These are phyloP conservation scores for Fissipunctia ypsillon DNA, from an alignment of 2,888 invertebrate genomes.

Conservation along the genomic window DNA sequence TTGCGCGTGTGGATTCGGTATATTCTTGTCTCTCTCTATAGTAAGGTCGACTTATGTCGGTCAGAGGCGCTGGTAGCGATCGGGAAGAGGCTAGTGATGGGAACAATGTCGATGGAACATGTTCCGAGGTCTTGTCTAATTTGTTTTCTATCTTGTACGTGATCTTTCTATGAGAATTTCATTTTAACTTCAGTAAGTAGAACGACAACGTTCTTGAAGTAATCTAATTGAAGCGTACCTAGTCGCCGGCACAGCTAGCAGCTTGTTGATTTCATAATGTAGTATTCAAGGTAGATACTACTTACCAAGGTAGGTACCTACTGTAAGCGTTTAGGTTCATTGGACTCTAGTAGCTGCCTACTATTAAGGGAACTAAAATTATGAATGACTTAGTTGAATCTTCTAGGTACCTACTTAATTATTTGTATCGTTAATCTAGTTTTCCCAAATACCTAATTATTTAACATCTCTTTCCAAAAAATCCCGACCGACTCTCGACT, in stretches of 20 bases:
- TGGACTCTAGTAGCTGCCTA: background rate
- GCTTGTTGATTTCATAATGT: slow-evolving; percentile 41
- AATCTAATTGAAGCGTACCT: slow-evolving; percentile 54
- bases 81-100: slow-evolving; percentile 81
- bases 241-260: slow-evolving; percentile 20
- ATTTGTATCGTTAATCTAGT: background rate
- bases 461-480: background rate
- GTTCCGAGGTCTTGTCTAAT: slow-evolving; percentile 18
- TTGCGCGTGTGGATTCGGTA: slow-evolving; percentile 57
- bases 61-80: slow-evolving; percentile 85
- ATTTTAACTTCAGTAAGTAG: slow-evolving; percentile 41
- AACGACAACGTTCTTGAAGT: slow-evolving; percentile 46
- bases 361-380: background rate
- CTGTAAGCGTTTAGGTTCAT: background rate
- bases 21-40: slow-evolving; percentile 76
- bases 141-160: slow-evolving; percentile 24
- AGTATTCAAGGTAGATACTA: slow-evolving; percentile 2
- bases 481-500: background rate
- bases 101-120: slow-evolving; percentile 53
- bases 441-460: background rate
- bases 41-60: slow-evolving; percentile 89
- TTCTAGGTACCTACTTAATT: too few species aligned
- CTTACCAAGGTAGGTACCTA: background rate
- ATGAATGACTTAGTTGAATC: background rate
- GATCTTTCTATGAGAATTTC: slow-evolving; percentile 32